Conservation (phyloP, 2,113 vertebrate genomes). For the Alexandromys fortis region DNA sequence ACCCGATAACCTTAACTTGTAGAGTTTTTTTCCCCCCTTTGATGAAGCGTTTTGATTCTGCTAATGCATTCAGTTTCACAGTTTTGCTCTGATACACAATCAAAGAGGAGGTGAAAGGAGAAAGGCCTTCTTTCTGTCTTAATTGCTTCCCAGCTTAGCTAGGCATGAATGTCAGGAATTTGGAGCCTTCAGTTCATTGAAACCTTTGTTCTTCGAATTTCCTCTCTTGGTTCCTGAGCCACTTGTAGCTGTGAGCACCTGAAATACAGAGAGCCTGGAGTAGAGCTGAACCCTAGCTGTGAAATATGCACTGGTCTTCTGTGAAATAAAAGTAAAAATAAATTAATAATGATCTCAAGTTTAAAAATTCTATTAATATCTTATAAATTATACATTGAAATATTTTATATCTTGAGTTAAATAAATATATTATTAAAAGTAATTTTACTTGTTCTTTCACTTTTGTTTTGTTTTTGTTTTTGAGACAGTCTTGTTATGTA, state of each 20-base stretch:
- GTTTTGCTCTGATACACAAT: not conserved
- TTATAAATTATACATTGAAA: constrained; percentile 22
- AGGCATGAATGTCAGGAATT: constrained; percentile 83
- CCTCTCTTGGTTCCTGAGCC: not conserved
- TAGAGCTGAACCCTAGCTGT: not conserved
- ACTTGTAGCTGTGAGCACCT: not conserved
- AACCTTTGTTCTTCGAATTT: constrained; percentile 34
- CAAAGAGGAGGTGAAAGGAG: not conserved
- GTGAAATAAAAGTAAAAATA: not conserved
- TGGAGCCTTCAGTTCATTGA: constrained; percentile 78
- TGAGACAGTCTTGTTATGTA: not conserved
- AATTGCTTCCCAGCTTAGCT: constrained; percentile 81
- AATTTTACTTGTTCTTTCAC: not conserved
- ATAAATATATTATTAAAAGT: not conserved
- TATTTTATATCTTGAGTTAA: not conserved
- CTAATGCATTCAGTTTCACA: not conserved
- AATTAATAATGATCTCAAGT: not conserved
- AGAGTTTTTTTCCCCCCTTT: not conserved
- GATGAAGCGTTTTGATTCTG: not conserved
- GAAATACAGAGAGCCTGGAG: not conserved
- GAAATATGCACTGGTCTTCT: not conserved
- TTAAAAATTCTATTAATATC: not conserved
- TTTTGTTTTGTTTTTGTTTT: not conserved
- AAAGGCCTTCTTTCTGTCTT: constrained; percentile 77
- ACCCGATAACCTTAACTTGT: not conserved